phyloP scores from a whole-genome alignment of 2,797 vertebrate genomes.

The Molossus alvarezi region DNA sequence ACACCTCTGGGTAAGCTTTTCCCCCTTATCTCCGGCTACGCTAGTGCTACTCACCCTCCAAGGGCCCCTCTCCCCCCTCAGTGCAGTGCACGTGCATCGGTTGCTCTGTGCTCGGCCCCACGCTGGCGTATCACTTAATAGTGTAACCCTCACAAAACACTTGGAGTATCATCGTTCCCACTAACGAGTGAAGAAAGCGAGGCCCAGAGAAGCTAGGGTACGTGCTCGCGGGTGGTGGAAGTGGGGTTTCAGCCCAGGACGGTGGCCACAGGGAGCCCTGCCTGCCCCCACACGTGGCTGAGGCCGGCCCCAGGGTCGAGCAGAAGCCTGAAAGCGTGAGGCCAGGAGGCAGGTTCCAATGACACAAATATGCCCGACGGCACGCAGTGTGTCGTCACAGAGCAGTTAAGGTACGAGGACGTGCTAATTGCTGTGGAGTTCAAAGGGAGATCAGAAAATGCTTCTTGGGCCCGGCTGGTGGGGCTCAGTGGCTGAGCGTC shows the following conservation, averaged over 20 bases:
- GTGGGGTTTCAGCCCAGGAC: neutral
- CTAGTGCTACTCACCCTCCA: neutral
- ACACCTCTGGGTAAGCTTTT: no score
- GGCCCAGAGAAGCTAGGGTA: neutral
- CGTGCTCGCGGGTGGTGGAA: neutral
- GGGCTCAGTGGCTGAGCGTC: no score
- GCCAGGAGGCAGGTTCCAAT: neutral
- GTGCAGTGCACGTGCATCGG: neutral
- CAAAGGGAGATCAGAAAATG: neutral
- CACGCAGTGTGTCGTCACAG: neutral
- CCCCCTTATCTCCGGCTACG: neutral
- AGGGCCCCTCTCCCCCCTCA: neutral
- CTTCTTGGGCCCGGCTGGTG: neutral
- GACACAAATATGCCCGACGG: neutral
- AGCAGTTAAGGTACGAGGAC: neutral
- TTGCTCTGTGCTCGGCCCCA: neutral
- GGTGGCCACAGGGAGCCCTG: neutral
- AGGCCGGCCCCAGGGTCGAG: neutral
- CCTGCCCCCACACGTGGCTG: neutral
- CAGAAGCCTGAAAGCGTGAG: neutral
- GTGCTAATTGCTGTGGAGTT: neutral
- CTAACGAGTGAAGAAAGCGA: neutral
- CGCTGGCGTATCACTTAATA: no score
- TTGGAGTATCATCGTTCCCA: neutral
- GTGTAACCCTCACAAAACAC: neutral